phyloP scores from a whole-genome alignment of 2,888 invertebrate genomes.

The Polyommatus icarus region DNA sequence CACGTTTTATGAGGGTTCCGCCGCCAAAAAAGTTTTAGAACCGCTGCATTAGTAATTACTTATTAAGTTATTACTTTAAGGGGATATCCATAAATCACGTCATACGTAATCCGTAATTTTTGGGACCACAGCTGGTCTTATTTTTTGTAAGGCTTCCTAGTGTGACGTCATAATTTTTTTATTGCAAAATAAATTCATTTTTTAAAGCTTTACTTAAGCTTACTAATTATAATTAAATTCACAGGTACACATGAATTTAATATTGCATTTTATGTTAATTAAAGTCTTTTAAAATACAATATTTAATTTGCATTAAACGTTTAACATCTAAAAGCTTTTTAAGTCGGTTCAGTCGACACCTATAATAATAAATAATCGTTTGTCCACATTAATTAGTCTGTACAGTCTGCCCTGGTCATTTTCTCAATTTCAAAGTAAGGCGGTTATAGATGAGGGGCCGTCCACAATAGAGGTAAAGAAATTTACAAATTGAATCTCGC shows the following conservation, averaged over 20 bases:
- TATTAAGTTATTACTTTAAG: no score
- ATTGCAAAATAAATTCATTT: no score
- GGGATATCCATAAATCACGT: no score
- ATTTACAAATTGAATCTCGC: no score
- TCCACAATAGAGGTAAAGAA: neutral
- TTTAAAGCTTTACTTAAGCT: neutral
- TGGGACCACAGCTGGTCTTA: no score
- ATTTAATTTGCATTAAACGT: constrained; percentile 21
- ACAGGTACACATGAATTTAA: neutral
- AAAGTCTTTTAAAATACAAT: neutral
- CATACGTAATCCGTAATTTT: no score
- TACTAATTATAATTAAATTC: neutral
- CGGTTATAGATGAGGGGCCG: neutral
- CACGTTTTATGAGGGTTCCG: no score
- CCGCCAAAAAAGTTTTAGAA: no score
- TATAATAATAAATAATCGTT: constrained; percentile 21
- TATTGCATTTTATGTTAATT: neutral
- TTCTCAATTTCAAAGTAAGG: neutral
- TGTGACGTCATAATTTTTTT: neutral
- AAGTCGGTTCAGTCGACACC: constrained; percentile 12
- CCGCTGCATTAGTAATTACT: no score
- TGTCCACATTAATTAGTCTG: constrained; percentile 23
- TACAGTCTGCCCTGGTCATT: neutral
- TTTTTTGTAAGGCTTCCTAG: no score
- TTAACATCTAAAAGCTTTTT: constrained; percentile 26